Conservation (phyloP, 2,113 vertebrate genomes). For the Thamnaconus septentrionalis region DNA sequence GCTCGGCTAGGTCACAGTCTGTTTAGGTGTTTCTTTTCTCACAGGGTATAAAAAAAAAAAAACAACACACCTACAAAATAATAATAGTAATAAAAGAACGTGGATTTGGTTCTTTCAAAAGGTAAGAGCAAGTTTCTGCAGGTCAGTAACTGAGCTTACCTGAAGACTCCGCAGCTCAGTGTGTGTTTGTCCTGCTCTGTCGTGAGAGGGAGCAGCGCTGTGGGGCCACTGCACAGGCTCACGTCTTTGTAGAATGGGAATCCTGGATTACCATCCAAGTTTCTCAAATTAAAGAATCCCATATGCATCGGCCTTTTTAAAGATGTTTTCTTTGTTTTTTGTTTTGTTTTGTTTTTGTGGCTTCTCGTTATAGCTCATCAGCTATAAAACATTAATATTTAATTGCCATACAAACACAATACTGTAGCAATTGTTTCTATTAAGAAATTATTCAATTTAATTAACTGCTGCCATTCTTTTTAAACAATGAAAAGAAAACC, state of each 20-base stretch:
- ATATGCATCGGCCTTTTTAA: slow-evolving; percentile 69
- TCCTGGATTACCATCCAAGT: slow-evolving; percentile 54
- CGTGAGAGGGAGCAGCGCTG: slow-evolving; percentile 47
- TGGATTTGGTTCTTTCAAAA: slow-evolving; percentile 50
- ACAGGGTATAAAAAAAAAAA: slow-evolving; percentile 61
- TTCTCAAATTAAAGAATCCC: slow-evolving; percentile 64
- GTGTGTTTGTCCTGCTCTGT: slow-evolving; percentile 54
- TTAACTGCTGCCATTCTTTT: slow-evolving; percentile 84
- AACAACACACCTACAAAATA: too few relatives aligned
- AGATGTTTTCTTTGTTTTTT: slow-evolving; percentile 63
- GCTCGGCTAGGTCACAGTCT: slow-evolving; percentile 43
- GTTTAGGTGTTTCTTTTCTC: slow-evolving; percentile 60
- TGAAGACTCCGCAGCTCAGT: slow-evolving; percentile 57
- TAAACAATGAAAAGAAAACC: slow-evolving; percentile 76
- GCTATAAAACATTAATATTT: slow-evolving; percentile 77
- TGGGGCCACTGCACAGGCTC: slow-evolving; percentile 56
- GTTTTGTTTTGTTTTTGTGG: slow-evolving; percentile 39
- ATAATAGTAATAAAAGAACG: background rate
- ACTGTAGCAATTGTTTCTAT: slow-evolving; percentile 90
- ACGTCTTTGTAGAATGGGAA: slow-evolving; percentile 56
- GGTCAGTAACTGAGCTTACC: slow-evolving; percentile 74
- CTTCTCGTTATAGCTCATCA: slow-evolving; percentile 73
- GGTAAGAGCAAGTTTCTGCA: slow-evolving; percentile 73
- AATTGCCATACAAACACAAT: slow-evolving; percentile 86
- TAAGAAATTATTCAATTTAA: slow-evolving; percentile 78